Base-by-base conservation (phyloP, 1,140 invertebrate genomes). In the Caenorhabditis tropicalis region DNA sequence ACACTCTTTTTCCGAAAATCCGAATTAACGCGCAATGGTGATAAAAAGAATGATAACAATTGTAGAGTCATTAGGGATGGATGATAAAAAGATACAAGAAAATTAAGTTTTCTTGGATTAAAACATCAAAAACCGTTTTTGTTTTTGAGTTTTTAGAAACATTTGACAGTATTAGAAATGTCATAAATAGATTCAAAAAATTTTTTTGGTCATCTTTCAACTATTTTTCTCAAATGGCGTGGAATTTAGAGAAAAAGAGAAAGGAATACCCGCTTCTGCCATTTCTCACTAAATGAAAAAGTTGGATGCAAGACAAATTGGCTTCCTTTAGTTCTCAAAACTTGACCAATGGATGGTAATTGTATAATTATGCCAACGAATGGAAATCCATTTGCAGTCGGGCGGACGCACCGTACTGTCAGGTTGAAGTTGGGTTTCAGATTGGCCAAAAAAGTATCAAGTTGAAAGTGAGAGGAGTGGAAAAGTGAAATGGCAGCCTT, bases 311-410 rank as follows among this genome's bases (percentile, higher is more conserved):
- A 74, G 65, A 43, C 65, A 24, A 74, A 27, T 74, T 74, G 65
- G 24, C 15, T 46, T 43, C 58, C 16, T 65, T 31, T 15, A 36
- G 58, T 65, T 65, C 58, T 74, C 24, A 16, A 0, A 24, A 36
- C 33, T 39, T 74, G 58, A 33, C 58, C 58, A 65, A 33, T 65
- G 65, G 65, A 24, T 65, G 65, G 65, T 74, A 74, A 74, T 74
- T 74, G 65, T 27, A 74, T 74, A 74, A 43, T 43, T 74, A 74
- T 74, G 65, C 65, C 65, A 74, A 24, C 65, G 0, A 12, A 12
- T 43, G 39, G n/a, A 43, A 43, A 43, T 43, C 39, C 39, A 74
- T 29, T 56, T 21, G 29, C 58, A 33, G 15, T n/a, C 29, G 56
- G 56, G 56, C 10, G 6, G 19, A 65, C n/a, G 15, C 65, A 21